Evolutionary conservation across 2,888 invertebrate species (phyloP).

Genomic region (Criorhina ranunculi): DNA sequence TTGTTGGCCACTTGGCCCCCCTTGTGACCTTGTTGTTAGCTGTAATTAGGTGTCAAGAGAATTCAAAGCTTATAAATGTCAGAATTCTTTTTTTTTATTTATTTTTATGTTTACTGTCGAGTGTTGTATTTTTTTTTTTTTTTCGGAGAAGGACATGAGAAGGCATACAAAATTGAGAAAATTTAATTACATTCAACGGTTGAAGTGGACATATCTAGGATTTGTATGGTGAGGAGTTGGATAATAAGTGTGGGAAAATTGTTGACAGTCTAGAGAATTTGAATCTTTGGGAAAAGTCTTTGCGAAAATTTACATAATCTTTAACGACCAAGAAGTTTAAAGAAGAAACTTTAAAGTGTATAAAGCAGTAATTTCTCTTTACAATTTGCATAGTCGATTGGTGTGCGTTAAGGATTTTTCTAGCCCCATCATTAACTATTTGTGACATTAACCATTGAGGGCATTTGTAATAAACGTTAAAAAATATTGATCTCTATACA

Average conservation of each 20-base stretch:
- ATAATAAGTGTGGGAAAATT: not conserved
- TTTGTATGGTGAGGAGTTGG: not conserved
- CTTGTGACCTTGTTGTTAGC: constrained; percentile 60
- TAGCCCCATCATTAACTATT: no score
- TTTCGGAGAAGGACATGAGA: not conserved
- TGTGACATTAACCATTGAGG: no score
- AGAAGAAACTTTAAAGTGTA: no score
- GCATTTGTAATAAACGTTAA: no score
- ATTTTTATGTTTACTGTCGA: constrained; percentile 26
- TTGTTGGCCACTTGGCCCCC: constrained; percentile 32
- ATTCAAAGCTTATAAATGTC: constrained; percentile 57
- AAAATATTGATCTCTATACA: no score
- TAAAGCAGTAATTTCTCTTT: no score
- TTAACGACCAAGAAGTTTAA: not conserved
- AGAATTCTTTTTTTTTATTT: constrained; percentile 6
- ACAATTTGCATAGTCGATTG: no score
- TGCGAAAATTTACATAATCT: not conserved
- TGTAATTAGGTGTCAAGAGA: constrained; percentile 73
- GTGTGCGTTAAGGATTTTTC: no score
- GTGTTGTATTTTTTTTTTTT: constrained; percentile 3
- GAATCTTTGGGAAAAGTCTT: not conserved
- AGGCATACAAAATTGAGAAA: constrained; percentile 7
- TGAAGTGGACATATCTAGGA: constrained; percentile 36
- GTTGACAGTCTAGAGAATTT: constrained; percentile 1
- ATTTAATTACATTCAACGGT: constrained; percentile 41